A percentile compares a stretch with the other conserved stretches of the same genome.
These are phyloP conservation scores for Lepidothrix coronata DNA, from an alignment of 2,113 vertebrate genomes.

Conservation along the genomic window DNA sequence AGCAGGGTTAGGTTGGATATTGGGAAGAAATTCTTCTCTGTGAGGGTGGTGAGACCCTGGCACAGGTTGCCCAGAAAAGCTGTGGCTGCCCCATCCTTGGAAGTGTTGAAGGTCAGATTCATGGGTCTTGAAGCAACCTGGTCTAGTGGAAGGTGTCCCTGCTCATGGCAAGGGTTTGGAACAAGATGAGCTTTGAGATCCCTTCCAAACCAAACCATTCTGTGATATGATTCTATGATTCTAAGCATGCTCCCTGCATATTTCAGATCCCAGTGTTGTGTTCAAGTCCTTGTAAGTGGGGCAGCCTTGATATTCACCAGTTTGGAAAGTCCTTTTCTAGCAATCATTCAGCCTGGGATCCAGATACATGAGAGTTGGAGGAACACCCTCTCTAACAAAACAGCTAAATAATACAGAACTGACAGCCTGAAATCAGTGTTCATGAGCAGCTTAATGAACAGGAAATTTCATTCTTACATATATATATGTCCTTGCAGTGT, in stretches of 20 bases:
- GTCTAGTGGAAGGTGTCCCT: background rate
- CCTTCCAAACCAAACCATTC: background rate
- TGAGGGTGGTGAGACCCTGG: background rate
- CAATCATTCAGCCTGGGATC: background rate
- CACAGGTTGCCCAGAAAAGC: background rate
- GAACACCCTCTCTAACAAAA: background rate
- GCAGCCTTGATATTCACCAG: background rate
- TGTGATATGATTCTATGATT: background rate
- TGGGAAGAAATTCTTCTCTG: background rate
- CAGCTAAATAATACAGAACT: fast-evolving
- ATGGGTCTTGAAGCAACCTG: fast-evolving
- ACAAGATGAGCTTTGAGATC: background rate
- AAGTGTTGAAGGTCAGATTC: fast-evolving
- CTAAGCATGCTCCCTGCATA: background rate
- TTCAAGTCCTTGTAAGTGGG: background rate
- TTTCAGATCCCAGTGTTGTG: background rate
- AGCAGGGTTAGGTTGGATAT: background rate
- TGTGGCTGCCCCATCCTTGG: background rate
- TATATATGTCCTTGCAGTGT: fast-evolving
- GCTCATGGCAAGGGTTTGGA: fast-evolving
- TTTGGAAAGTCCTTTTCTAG: background rate
- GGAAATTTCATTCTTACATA: background rate
- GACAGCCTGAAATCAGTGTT: background rate
- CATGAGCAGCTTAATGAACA: background rate
- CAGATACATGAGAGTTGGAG: fast-evolving